phyloP scores from a whole-genome alignment of 92 coral and sea anemone genomes.

The Parazoanthus swiftii region DNA sequence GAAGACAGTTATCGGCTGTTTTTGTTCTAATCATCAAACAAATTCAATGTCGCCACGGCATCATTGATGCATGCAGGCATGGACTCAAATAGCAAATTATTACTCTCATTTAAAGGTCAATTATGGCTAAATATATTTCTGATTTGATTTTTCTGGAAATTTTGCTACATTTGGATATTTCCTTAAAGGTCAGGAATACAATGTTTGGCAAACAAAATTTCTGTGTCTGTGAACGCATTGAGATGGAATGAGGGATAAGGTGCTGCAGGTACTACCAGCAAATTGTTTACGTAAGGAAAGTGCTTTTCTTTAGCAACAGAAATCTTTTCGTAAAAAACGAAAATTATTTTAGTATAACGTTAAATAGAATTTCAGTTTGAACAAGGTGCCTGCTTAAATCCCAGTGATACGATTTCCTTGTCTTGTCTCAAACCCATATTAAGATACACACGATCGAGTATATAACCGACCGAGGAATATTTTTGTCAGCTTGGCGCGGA shows the following conservation, averaged over 20 bases:
- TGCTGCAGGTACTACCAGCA: slow-evolving; percentile 71
- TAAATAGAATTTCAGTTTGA: not conserved
- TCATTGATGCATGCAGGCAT: slow-evolving; percentile 34
- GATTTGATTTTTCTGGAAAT: not conserved
- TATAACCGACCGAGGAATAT: not conserved
- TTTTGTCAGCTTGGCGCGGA: not conserved
- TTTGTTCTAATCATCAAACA: not conserved
- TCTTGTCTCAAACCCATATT: not conserved
- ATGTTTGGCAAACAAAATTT: slow-evolving; percentile 39
- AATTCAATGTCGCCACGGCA: not conserved
- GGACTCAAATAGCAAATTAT: slow-evolving; percentile 1
- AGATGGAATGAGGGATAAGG: slow-evolving; percentile 28
- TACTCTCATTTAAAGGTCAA: not conserved
- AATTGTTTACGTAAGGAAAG: slow-evolving; percentile 79
- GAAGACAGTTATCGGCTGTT: not conserved
- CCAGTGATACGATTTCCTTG: not conserved
- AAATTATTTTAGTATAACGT: not conserved
- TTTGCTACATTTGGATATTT: slow-evolving; percentile 18
- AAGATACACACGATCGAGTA: slow-evolving; percentile 7
- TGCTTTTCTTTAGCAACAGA: slow-evolving; percentile 30
- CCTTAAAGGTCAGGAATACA: slow-evolving; percentile 18
- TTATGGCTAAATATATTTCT: not conserved
- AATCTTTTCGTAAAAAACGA: not conserved
- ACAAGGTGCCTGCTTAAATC: not conserved
- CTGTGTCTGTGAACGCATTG: slow-evolving; percentile 30